Evolutionary conservation across 2,888 invertebrate species (phyloP).

Genomic region (Plemyria rubiginata): DNA sequence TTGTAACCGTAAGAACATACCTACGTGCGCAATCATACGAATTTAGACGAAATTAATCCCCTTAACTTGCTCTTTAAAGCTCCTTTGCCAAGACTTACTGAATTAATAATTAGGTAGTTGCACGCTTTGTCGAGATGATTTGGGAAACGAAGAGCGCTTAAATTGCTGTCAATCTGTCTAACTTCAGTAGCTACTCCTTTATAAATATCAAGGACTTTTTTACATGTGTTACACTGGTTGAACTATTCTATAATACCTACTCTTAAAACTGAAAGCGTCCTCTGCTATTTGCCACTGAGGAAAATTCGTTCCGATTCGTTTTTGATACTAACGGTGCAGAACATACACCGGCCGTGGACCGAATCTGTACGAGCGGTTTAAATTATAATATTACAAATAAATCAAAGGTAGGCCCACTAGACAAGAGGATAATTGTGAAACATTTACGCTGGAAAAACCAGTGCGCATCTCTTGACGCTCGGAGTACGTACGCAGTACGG

Average conservation of each 20-base stretch:
- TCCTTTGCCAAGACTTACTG: conserved; percentile 32
- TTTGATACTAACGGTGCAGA: not conserved
- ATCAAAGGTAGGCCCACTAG: too few species aligned
- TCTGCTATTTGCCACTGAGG: too few species aligned
- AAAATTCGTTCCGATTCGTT: too few species aligned
- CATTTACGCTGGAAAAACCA: too few species aligned
- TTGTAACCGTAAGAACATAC: too few species aligned
- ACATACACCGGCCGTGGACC: not conserved
- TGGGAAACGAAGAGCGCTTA: conserved; percentile 22
- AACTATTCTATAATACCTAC: not conserved
- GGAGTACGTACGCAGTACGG: conserved; percentile 1
- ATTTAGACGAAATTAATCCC: conserved; percentile 57
- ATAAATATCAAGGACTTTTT: not conserved
- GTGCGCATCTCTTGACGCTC: not conserved
- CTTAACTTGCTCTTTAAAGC: conserved; percentile 37
- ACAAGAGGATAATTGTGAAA: too few species aligned
- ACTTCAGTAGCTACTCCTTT: too few species aligned
- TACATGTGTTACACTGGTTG: not conserved
- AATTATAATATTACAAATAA: not conserved
- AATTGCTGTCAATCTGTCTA: conserved; percentile 32
- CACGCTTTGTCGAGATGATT: conserved; percentile 29
- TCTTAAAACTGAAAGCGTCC: not conserved
- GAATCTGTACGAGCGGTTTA: not conserved
- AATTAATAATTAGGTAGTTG: conserved; percentile 36
- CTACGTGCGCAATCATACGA: conserved; percentile 43